Evolutionary conservation across 2,113 vertebrate species (phyloP).

Genomic region (Microcebus tavaratra): DNA sequence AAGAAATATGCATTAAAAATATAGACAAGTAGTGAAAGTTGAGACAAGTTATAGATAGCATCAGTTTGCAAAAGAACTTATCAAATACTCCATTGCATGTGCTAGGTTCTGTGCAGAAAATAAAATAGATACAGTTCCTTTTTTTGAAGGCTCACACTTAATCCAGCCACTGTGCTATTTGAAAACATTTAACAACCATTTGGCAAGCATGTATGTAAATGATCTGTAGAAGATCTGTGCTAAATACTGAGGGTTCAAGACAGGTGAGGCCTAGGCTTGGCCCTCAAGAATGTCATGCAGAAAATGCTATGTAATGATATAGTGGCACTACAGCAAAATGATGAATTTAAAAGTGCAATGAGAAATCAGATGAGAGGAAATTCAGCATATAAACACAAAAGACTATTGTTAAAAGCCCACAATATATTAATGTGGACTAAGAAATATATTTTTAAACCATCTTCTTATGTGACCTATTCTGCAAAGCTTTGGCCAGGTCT

Average conservation of each 20-base stretch:
- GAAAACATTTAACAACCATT: background rate
- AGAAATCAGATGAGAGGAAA: constrained; percentile 42
- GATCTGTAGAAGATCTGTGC: background rate
- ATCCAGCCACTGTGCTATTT: background rate
- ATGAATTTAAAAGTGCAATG: constrained; percentile 42
- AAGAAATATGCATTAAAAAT: constrained; percentile 29
- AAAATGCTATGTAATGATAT: constrained; percentile 18
- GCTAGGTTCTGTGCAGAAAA: constrained; percentile 24
- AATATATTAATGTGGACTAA: background rate
- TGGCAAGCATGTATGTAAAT: constrained; percentile 37
- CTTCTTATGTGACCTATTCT: background rate
- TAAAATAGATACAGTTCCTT: background rate
- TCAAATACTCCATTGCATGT: background rate
- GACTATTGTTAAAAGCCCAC: constrained; percentile 7
- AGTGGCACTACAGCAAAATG: background rate
- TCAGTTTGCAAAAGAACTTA: constrained; percentile 24
- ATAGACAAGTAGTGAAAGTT: background rate
- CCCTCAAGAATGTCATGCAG: background rate
- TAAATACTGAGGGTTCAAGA: constrained; percentile 45
- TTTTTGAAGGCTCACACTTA: background rate
- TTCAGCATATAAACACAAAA: constrained; percentile 15
- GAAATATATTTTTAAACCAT: background rate
- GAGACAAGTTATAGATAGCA: background rate
- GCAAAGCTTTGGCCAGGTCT: background rate
- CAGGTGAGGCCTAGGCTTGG: background rate